Conservation (phyloP, 2,888 invertebrate genomes). For the Adineta ricciae region DNA sequence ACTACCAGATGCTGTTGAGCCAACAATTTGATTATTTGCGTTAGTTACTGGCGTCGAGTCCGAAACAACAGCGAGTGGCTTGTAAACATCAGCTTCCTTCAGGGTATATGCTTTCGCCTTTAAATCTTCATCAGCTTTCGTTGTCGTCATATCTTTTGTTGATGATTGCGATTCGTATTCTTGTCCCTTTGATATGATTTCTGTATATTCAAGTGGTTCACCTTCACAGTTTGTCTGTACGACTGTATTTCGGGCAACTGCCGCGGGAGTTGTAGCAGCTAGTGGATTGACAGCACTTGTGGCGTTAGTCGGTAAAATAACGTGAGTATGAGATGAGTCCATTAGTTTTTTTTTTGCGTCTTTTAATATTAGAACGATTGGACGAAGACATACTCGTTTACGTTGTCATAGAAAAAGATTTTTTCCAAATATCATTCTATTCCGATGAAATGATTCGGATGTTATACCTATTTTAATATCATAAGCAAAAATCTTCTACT, state of each 20-base stretch:
- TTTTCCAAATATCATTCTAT: too few relatives aligned
- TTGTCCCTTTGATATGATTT: not conserved
- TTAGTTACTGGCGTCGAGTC: not conserved
- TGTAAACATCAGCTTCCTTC: not conserved
- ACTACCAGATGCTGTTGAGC: not conserved
- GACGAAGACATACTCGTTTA: too few relatives aligned
- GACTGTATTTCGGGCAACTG: not conserved
- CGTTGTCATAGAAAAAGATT: too few relatives aligned
- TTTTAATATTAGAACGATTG: too few relatives aligned
- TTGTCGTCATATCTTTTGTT: not conserved
- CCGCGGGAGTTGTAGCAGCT: not conserved
- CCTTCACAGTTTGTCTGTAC: not conserved
- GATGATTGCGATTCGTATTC: not conserved
- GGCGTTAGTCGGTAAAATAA: not conserved
- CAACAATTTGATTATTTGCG: not conserved
- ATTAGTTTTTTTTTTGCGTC: too few relatives aligned
- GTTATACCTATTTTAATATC: too few relatives aligned
- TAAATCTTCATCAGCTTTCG: not conserved
- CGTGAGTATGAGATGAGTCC: too few relatives aligned
- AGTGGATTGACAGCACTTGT: not conserved
- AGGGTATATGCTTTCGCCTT: not conserved
- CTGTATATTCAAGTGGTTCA: not conserved
- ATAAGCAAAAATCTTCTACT: too few relatives aligned
- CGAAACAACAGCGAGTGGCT: not conserved
- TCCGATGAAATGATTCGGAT: too few relatives aligned